Evolutionary conservation across 1,140 invertebrate genomes (phyloP).

Genomic region (Vanessa tameamea): DNA sequence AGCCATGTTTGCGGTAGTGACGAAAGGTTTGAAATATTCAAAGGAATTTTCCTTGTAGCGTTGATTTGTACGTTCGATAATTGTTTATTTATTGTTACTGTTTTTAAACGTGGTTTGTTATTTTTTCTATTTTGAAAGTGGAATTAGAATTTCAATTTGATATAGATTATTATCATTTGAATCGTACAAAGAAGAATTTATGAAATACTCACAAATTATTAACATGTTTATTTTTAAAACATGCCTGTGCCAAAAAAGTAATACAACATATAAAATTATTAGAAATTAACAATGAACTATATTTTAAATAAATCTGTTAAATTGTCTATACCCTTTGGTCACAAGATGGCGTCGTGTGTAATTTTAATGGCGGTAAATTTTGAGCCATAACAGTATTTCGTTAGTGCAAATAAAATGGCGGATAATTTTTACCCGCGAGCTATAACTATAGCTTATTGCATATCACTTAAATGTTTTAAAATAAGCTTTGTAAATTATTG

Average conservation of each 20-base stretch:
- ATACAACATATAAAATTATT: background rate
- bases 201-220: constrained; percentile 30
- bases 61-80: constrained; percentile 27
- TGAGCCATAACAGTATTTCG: constrained; percentile 34
- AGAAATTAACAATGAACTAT: background rate
- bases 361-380: constrained; percentile 24
- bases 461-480: constrained; percentile 67
- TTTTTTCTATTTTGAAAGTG: background rate
- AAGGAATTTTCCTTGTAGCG: constrained; percentile 31
- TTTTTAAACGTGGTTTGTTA: constrained; percentile 21
- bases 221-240: constrained; percentile 9
- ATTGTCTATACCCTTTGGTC: constrained; percentile 6
- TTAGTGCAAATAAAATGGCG: constrained; percentile 28
- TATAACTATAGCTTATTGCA: constrained; percentile 75
- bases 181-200: constrained; percentile 10
- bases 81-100: constrained; percentile 35
- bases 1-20: constrained; percentile 66
- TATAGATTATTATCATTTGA: constrained; percentile 8
- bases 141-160: constrained; percentile 1
- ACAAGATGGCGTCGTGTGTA: background rate
- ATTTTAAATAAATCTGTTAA: background rate
- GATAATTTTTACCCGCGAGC: constrained; percentile 43
- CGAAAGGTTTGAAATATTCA: constrained; percentile 30
- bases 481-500: constrained; percentile 79
- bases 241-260: constrained; percentile 33